Conservation (phyloP, 2,113 vertebrate genomes). For the Nothoprocta pentlandii region DNA sequence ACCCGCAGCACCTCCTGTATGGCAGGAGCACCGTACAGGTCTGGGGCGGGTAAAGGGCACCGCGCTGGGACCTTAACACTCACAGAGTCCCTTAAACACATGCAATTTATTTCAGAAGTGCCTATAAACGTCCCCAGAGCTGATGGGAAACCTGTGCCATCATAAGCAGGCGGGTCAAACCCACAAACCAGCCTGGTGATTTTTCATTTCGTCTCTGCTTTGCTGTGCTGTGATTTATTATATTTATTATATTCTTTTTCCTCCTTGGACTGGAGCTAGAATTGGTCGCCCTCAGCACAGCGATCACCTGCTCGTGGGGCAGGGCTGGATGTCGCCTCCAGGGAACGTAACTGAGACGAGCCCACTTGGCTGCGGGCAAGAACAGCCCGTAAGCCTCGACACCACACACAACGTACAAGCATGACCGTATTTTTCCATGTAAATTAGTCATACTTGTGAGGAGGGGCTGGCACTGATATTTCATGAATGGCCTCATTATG, state of each 20-base stretch:
- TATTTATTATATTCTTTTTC: conserved; percentile 63
- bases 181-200: neutral
- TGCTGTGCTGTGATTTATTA: conserved; percentile 63
- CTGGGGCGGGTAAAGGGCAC: rapidly evolving
- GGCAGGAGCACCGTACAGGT: neutral
- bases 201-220: conserved; percentile 62
- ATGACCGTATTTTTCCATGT: conserved; percentile 71
- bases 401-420: conserved; percentile 52
- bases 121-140: neutral
- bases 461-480: conserved; percentile 42
- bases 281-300: conserved; percentile 2
- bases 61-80: neutral
- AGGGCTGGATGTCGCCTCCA: neutral
- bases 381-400: conserved; percentile 62
- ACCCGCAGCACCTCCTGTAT: rapidly evolving
- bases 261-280: conserved; percentile 40
- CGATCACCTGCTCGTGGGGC: rapidly evolving
- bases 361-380: neutral
- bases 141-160: neutral
- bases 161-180: conserved; percentile 28
- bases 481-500: conserved; percentile 77
- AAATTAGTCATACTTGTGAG: conserved; percentile 76
- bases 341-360: conserved; percentile 50
- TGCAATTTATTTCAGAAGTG: neutral
- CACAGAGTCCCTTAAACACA: neutral